Percentiles rank a stretch among this genome's conserved stretches.
phyloP scores from a whole-genome alignment of 2,113 vertebrate genomes.

The Solenodon paradoxus region DNA sequence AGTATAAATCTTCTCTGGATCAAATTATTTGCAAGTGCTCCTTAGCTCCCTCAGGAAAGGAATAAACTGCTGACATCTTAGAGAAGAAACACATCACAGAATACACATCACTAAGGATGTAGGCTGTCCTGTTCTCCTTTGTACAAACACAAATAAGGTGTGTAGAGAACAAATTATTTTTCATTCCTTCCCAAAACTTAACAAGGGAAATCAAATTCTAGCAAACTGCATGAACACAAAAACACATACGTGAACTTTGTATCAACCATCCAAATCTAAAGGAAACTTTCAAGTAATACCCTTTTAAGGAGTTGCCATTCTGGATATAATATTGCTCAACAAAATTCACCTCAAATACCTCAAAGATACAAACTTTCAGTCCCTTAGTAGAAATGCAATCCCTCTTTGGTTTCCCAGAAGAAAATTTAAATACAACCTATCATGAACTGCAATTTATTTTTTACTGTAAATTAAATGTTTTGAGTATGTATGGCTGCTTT shows the following conservation, averaged over 20 bases:
- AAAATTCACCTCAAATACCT: neutral
- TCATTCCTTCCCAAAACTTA: neutral
- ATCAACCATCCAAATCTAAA: neutral
- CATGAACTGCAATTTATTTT: neutral
- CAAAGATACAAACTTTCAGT: neutral
- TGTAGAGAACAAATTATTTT: neutral
- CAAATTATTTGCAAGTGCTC: conserved; percentile 36
- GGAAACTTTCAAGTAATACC: neutral
- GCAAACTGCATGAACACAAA: neutral
- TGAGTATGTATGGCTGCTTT: neutral
- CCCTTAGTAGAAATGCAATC: neutral
- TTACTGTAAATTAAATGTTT: neutral
- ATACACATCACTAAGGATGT: neutral
- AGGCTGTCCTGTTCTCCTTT: neutral
- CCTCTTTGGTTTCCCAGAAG: neutral
- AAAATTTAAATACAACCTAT: neutral
- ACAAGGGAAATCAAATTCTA: neutral
- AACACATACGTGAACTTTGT: neutral
- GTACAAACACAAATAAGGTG: neutral
- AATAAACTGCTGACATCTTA: conserved; percentile 47
- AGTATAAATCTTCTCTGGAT: conserved; percentile 1
- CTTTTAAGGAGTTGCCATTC: neutral
- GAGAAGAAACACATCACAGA: conserved; percentile 4
- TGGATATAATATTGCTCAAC: neutral
- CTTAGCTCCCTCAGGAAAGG: conserved; percentile 28